A percentile compares a stretch with the other conserved stretches of the same genome.
These are phyloP conservation scores for Lophura nycthemera DNA, from an alignment of 2,113 vertebrate genomes.

Conservation along the genomic window DNA sequence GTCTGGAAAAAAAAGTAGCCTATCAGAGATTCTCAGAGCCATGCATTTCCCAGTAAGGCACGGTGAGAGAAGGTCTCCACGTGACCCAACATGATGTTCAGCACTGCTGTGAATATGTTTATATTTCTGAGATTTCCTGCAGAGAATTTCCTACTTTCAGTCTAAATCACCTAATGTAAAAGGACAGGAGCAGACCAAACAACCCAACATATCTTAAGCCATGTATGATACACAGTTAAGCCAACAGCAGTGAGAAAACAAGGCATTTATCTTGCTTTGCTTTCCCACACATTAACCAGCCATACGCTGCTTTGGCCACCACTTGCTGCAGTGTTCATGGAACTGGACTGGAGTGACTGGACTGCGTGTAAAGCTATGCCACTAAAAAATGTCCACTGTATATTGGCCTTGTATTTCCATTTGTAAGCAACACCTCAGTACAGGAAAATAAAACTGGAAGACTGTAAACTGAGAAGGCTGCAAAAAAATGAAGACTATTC, in stretches of 20 bases:
- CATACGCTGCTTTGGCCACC: fast-evolving
- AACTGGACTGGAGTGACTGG: neutral
- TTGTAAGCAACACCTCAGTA: neutral
- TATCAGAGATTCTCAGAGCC: neutral
- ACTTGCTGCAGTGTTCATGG: fast-evolving
- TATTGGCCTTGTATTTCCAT: neutral
- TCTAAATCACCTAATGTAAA: neutral
- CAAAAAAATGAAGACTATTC: neutral
- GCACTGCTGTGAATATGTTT: neutral
- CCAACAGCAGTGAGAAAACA: neutral
- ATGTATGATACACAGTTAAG: neutral
- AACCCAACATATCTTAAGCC: neutral
- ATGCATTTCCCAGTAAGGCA: neutral
- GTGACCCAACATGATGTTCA: neutral
- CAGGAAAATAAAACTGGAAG: neutral
- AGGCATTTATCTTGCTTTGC: neutral
- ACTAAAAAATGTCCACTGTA: fast-evolving
- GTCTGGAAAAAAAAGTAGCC: neutral
- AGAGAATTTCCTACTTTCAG: neutral
- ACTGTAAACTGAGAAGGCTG: neutral
- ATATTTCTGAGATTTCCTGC: neutral
- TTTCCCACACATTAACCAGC: neutral
- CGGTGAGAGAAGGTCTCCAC: neutral
- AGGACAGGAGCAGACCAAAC: neutral
- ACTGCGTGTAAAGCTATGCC: neutral